Percentiles rank a stretch among this genome's conserved stretches.
These are phyloP conservation scores for Drosophila anomelani DNA, from an alignment of 2,888 invertebrate genomes.

Conservation along the genomic window DNA sequence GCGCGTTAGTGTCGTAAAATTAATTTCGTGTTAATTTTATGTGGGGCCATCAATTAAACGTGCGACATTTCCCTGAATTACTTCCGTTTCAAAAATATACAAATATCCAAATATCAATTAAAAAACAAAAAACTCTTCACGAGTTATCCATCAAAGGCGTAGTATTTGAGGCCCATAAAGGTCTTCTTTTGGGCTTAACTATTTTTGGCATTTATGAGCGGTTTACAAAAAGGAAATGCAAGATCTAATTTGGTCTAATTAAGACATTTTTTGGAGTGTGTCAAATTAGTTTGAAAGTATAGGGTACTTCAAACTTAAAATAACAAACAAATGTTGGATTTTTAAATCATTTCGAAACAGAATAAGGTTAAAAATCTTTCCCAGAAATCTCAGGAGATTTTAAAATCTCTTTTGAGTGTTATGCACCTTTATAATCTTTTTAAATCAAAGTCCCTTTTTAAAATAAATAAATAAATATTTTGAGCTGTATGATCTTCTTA, in stretches of 20 bases:
- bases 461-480: neutral
- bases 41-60: constrained; percentile 76
- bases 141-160: constrained; percentile 4
- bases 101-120: constrained; percentile 6
- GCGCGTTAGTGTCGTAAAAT: constrained; percentile 82
- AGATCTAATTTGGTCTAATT: neutral
- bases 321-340: neutral
- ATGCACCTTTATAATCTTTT: neutral
- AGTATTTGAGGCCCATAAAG: neutral
- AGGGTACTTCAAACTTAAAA: neutral
- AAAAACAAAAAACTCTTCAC: constrained; percentile 29
- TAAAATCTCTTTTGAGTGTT: neutral
- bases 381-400: neutral
- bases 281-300: neutral
- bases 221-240: neutral
- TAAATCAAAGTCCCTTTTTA: neutral
- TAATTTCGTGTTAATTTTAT: constrained; percentile 83
- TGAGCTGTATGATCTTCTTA: neutral
- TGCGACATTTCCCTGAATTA: constrained; percentile 75
- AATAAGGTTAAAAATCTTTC: neutral
- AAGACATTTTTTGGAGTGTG: neutral
- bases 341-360: no score
- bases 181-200: neutral
- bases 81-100: constrained; percentile 71
- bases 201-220: neutral